Percentiles rank a stretch among this genome's conserved stretches.
phyloP scores from a whole-genome alignment of 1,140 invertebrate species.

The Gryllus bimaculatus region DNA sequence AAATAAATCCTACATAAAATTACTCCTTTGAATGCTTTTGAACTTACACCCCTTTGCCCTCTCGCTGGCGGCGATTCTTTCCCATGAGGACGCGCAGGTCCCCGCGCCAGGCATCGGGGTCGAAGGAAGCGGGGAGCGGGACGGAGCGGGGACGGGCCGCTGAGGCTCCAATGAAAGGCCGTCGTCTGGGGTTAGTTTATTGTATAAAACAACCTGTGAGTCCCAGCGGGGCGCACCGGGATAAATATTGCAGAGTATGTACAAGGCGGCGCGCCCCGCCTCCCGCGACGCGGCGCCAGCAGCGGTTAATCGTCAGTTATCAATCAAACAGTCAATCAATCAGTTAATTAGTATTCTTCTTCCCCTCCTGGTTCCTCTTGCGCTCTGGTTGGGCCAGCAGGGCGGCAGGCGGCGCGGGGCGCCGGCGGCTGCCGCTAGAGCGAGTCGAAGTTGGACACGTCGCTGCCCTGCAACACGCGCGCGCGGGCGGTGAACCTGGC shows the following conservation, averaged over 20 bases:
- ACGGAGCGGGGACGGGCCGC: neutral
- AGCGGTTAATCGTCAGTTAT: too few relatives aligned
- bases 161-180: too few relatives aligned
- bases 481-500: too few relatives aligned
- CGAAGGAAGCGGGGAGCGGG: neutral
- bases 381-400: neutral
- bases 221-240: too few relatives aligned
- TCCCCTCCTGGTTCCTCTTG: neutral
- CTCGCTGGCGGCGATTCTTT: neutral
- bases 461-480: neutral
- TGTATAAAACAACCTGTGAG: too few relatives aligned
- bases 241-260: constrained; percentile 2
- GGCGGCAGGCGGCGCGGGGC: neutral
- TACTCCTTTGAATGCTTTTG: neutral
- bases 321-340: too few relatives aligned
- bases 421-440: neutral
- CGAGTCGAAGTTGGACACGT: neutral
- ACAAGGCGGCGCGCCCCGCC: neutral
- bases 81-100: too few relatives aligned
- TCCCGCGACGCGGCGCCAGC: neutral
- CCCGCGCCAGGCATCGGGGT: neutral
- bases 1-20: too few relatives aligned
- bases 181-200: too few relatives aligned
- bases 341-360: neutral
- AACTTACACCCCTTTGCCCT: neutral